phyloP scores from a whole-genome alignment of 2,797 vertebrate genomes.

The Rhabdophis nuchalis region DNA sequence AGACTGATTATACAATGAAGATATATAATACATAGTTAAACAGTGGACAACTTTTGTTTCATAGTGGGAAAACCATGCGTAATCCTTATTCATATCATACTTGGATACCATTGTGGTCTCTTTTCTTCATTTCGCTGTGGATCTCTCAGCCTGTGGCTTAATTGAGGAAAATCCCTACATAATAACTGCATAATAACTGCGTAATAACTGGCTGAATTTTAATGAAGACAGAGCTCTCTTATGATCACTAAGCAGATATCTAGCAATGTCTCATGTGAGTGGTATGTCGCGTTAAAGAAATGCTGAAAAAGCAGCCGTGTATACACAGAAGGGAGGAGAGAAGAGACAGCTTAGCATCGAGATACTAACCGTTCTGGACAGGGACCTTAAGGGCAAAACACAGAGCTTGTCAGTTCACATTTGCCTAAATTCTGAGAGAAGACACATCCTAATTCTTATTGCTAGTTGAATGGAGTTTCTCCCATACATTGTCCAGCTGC shows the following conservation, averaged over 20 bases:
- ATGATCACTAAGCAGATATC: not conserved
- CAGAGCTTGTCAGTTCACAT: slow-evolving; percentile 66
- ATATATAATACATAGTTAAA: not conserved
- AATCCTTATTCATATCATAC: slow-evolving; percentile 17
- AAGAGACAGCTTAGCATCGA: slow-evolving; percentile 48
- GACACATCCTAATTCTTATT: slow-evolving; percentile 59
- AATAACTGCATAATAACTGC: slow-evolving; percentile 34
- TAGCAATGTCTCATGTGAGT: not conserved
- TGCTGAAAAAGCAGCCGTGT: slow-evolving; percentile 25
- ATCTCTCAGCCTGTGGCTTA: slow-evolving; percentile 22
- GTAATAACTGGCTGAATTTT: slow-evolving; percentile 21
- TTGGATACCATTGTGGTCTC: slow-evolving; percentile 6
- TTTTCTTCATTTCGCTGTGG: slow-evolving; percentile 1
- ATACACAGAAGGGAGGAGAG: not conserved
- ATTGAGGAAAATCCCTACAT: not conserved
- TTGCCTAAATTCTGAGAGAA: slow-evolving; percentile 58
- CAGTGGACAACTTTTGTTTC: not conserved
- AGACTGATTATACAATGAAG: slow-evolving; percentile 1
- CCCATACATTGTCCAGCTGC: slow-evolving; percentile 36
- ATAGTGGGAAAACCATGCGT: not conserved
- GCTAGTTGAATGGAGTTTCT: slow-evolving; percentile 61
- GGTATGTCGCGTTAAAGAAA: slow-evolving; percentile 3
- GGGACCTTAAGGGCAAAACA: slow-evolving; percentile 70
- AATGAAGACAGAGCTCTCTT: slow-evolving; percentile 8
- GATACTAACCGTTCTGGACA: slow-evolving; percentile 55